phyloP scores from a whole-genome alignment of 2,113 vertebrate species.

The Tupaia tana region DNA sequence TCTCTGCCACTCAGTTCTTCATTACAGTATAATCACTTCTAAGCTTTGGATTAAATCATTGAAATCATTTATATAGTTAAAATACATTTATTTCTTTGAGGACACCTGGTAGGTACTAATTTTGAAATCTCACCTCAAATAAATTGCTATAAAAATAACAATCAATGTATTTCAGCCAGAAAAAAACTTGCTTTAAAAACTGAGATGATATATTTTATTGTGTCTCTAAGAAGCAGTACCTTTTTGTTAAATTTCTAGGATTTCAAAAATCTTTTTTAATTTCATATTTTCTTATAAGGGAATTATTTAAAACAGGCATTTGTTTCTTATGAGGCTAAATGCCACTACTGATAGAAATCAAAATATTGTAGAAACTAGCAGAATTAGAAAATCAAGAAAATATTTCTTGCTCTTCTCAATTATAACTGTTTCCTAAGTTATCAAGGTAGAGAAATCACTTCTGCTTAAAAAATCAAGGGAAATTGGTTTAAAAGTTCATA shows the following conservation, averaged over 20 bases:
- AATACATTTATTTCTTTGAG: constrained; percentile 52
- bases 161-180: neutral
- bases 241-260: constrained; percentile 25
- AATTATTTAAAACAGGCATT: constrained; percentile 62
- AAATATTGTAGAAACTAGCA: constrained; percentile 28
- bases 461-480: constrained; percentile 36
- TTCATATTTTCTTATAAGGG: constrained; percentile 51
- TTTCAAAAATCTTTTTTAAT: constrained; percentile 38
- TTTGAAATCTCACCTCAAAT: neutral
- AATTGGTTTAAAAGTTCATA: constrained; percentile 69
- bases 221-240: constrained; percentile 28
- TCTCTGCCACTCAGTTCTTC: neutral
- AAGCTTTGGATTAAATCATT: constrained; percentile 51
- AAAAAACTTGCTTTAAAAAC: constrained; percentile 43
- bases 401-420: neutral
- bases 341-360: neutral
- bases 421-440: neutral
- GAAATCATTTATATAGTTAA: constrained; percentile 32
- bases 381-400: constrained; percentile 28
- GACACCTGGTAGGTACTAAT: neutral
- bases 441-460: constrained; percentile 15
- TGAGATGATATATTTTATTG: constrained; percentile 48
- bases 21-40: constrained; percentile 38
- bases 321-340: constrained; percentile 62
- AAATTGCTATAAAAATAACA: constrained; percentile 28